Evolutionary conservation across 1,140 invertebrate species (phyloP), one percentile per base, ranked within the genome.

Genomic region (Palaemon carinicauda): DNA sequence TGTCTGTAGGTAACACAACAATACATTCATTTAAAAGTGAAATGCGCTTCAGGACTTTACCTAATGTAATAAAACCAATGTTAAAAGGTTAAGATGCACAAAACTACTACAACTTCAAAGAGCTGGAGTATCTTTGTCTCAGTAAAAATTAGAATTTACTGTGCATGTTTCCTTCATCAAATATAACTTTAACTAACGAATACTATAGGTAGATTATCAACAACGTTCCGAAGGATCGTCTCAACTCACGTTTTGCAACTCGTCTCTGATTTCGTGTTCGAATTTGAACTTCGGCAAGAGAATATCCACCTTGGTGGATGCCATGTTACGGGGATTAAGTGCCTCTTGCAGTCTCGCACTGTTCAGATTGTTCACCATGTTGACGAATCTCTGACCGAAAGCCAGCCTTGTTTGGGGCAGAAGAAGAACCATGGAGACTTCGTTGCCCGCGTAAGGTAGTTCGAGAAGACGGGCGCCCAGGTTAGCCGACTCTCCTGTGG

Each of bases 211-310:
- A n/a, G n/a, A n/a, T n/a, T n/a, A n/a, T n/a, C n/a, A n/a, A n/a
- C n/a, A n/a, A n/a, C n/a, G n/a, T n/a, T n/a, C n/a, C n/a, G n/a
- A n/a, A n/a, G n/a, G n/a, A n/a, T n/a, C n/a, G 3, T 24, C 27
- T 1, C 4, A 50, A n/a, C 88, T 78, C n/a, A 89, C 21, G 0
- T 29, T 89, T 31, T 91, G 77, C 1, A 96, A 90, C 0, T 93
- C 89, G 0, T 90, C 78, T 51, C 92, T 93, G n/a, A 96, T 90
- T 56, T 93, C 91, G 1, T 94, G 89, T 0, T 94, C 93, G 0
- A 96, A 89, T 88, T 94, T 93, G 93, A 96, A 95, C 89, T 93
- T 93, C 2, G 96, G 96, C 12, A 96, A 91, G 41, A 92, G 91
- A 0, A 95, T 89, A 4, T 95, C 90, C n/a, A 93, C 93, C 10